phyloP scores from a whole-genome alignment of 1,140 invertebrate genomes.

The Caligus rogercresseyi region DNA sequence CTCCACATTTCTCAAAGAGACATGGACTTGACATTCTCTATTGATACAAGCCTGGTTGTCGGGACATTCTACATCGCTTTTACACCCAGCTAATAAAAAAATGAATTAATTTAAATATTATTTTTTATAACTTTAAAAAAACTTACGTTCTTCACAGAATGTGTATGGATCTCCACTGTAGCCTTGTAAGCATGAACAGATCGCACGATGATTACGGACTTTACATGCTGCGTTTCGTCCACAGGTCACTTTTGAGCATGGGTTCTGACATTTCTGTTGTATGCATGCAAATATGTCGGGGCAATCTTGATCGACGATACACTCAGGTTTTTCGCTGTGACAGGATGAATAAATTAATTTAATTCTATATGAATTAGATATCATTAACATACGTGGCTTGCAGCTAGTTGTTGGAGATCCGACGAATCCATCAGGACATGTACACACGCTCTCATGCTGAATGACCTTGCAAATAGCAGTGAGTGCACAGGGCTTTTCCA shows the following conservation, averaged over 20 bases:
- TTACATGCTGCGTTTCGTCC: conserved; percentile 60
- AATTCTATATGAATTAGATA: neutral
- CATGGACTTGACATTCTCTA: conserved; percentile 59
- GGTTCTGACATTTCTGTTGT: conserved; percentile 47
- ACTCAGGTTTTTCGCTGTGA: conserved; percentile 40
- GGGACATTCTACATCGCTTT: conserved; percentile 62
- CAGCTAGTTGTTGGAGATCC: conserved; percentile 44
- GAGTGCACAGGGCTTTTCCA: conserved; percentile 46
- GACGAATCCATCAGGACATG: conserved; percentile 40
- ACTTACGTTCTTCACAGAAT: conserved; percentile 46
- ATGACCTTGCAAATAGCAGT: conserved; percentile 47
- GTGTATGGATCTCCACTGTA: conserved; percentile 64
- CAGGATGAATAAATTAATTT: conserved; percentile 7
- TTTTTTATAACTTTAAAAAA: neutral
- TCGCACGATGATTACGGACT: conserved; percentile 44
- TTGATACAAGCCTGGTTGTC: conserved; percentile 63
- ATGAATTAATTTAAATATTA: conserved; percentile 28
- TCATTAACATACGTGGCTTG: neutral
- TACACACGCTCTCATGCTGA: conserved; percentile 47
- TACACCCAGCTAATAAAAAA: conserved; percentile 50
- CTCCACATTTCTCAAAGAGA: conserved; percentile 53
- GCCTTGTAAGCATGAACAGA: conserved; percentile 52
- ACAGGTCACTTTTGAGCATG: conserved; percentile 60
- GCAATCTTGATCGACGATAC: conserved; percentile 49
- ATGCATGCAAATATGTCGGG: conserved; percentile 54